Percentiles rank a stretch among this genome's conserved stretches.
phyloP scores from a whole-genome alignment of 1,140 invertebrate species.

The Paraescarpia echinospica region DNA sequence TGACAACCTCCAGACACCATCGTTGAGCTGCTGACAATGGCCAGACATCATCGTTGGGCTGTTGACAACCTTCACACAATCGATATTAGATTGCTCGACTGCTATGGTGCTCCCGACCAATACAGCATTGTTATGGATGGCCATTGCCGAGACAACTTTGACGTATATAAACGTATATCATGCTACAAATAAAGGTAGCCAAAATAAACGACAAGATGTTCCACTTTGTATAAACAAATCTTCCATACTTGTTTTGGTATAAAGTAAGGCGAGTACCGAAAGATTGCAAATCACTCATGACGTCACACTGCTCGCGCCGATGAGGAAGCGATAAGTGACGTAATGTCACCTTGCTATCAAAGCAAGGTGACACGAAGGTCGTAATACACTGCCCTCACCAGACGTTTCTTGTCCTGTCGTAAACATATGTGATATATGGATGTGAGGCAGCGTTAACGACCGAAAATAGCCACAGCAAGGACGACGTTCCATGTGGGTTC shows the following conservation, averaged over 20 bases:
- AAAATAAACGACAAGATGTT: neutral
- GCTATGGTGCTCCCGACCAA: neutral
- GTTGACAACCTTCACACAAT: too few species aligned
- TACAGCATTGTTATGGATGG: neutral
- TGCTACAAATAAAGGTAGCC: neutral
- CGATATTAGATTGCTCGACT: too few species aligned
- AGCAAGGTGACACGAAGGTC: neutral
- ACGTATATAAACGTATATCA: neutral
- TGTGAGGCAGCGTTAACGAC: neutral
- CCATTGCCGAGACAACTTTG: neutral
- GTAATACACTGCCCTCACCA: neutral
- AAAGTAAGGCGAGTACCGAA: neutral
- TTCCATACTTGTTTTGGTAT: too few species aligned
- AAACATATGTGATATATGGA: neutral
- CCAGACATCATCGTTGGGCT: too few species aligned
- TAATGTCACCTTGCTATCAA: neutral
- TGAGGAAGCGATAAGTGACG: neutral
- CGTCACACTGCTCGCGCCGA: neutral
- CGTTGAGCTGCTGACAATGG: too few species aligned
- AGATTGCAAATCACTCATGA: neutral
- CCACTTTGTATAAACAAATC: neutral
- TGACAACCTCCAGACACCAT: too few species aligned
- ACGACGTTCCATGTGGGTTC: neutral
- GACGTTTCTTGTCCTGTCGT: neutral
- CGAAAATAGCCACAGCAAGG: neutral